Evolutionary conservation across 2,113 vertebrate species (phyloP).

Genomic region (Prietella phreatophila): DNA sequence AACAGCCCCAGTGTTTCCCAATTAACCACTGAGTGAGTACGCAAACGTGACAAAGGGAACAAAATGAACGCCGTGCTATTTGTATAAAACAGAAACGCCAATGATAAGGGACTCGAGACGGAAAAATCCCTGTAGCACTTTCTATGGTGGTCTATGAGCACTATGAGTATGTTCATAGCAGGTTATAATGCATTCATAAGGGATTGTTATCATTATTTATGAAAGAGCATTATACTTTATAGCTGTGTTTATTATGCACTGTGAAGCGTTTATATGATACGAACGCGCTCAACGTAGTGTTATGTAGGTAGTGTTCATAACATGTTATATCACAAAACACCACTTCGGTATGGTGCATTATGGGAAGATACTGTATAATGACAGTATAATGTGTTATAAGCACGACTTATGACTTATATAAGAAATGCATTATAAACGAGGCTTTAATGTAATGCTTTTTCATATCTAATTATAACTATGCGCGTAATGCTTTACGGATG

Average conservation of each 20-base stretch:
- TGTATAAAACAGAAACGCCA: no score
- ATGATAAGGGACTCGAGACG: no score
- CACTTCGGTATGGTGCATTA: neutral
- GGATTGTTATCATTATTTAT: neutral
- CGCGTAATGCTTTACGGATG: no score
- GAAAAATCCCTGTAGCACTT: no score
- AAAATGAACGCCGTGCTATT: no score
- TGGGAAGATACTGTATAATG: neutral
- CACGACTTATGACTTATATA: no score
- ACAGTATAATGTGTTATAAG: neutral
- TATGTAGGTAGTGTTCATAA: neutral
- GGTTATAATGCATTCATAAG: no score
- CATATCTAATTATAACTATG: neutral
- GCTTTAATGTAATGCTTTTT: neutral
- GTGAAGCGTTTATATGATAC: neutral
- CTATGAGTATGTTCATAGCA: no score
- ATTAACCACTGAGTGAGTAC: no score
- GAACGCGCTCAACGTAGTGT: neutral
- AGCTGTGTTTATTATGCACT: neutral
- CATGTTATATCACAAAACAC: neutral
- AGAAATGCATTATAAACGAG: neutral
- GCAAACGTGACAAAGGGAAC: no score
- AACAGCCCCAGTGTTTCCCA: no score
- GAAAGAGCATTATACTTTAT: neutral
- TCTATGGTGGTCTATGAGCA: no score